Evolutionary conservation across 2,888 invertebrate species (phyloP), one percentile per base, ranked within the genome.

Genomic region (Coelopa pilipes): DNA sequence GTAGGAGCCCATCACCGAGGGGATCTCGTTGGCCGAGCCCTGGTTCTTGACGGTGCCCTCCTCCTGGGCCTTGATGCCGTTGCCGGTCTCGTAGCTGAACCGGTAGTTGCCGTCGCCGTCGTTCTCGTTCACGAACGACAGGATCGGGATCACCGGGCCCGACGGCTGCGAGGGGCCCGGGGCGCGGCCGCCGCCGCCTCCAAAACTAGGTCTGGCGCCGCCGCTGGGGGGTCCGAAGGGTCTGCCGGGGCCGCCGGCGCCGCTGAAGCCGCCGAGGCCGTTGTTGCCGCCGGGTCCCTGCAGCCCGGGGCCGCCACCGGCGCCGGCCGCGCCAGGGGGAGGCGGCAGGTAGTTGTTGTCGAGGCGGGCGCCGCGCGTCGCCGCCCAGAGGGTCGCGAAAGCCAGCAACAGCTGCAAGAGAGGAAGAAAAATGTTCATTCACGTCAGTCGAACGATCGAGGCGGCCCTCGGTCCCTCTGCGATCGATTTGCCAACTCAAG

Each of bases 41-140:
- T 90, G 90, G 65, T 90, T 90, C 84, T 90, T 91, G 73, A 91
- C 82, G 78, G 90, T 90, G 46, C 92, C 92, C 79, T 89, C 88
- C 84, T 92, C 92, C 81, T 91, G 87, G 1, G 90, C 91, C 78
- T 89, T 89, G 78, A 92, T 92, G 15, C 92, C 92, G 80, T 92
- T 92, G 13, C 89, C 90, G 17, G 91, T 90, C 85, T 91, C 90
- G 80, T 91, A 92, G 80, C 91, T 91, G 81, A 88, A 90, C 79
- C 88, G 89, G 80, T 90, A 91, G 76, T 89, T 90, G 66, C 90
- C 90, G 82, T 90, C 90, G 10, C 90, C 90, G 75, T 90, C 89
- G 79, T 90, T 90, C 72, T 89, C 89, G 79, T 90, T 90, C 74
- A 90, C 90, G 80, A 88, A 90, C 1, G 90, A 89, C 11, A 90